These are phyloP conservation scores for Brachyptera putata DNA, from an alignment of 2,888 invertebrate genomes.

Conservation along the genomic window DNA sequence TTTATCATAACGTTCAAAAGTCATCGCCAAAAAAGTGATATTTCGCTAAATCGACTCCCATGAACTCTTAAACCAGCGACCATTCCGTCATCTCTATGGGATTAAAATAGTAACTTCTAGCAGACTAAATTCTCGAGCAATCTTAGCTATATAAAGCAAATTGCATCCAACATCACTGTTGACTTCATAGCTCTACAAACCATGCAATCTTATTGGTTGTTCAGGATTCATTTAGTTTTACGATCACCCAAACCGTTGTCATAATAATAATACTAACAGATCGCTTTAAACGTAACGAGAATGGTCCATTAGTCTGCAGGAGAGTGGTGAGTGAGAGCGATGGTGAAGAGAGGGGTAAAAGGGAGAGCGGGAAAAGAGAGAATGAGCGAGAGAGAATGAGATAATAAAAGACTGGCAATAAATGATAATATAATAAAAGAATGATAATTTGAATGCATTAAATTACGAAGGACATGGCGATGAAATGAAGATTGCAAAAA, in stretches of 20 bases:
- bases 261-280: slow-evolving; percentile 5
- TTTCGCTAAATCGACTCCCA: too few species aligned
- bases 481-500: too few species aligned
- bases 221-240: slow-evolving; percentile 18
- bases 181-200: too few species aligned
- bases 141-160: slow-evolving; percentile 5
- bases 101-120: background rate
- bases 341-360: background rate
- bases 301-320: slow-evolving; percentile 14
- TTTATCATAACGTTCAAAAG: too few species aligned
- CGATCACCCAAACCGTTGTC: background rate
- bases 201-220: too few species aligned
- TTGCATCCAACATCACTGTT: slow-evolving; percentile 6
- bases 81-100: background rate
- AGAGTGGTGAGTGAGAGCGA: background rate
- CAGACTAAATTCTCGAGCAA: too few species aligned
- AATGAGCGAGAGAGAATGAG: too few species aligned
- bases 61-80: too few species aligned
- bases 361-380: too few species aligned
- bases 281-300: slow-evolving; percentile 25
- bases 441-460: background rate
- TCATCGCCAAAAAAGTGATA: background rate
- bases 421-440: background rate
- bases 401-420: too few species aligned
- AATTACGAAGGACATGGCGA: too few species aligned